A percentile compares a stretch with the other conserved stretches of the same genome.
These are phyloP conservation scores for Urophycis tenuis DNA, from an alignment of 2,797 vertebrate genomes.

Conservation along the genomic window DNA sequence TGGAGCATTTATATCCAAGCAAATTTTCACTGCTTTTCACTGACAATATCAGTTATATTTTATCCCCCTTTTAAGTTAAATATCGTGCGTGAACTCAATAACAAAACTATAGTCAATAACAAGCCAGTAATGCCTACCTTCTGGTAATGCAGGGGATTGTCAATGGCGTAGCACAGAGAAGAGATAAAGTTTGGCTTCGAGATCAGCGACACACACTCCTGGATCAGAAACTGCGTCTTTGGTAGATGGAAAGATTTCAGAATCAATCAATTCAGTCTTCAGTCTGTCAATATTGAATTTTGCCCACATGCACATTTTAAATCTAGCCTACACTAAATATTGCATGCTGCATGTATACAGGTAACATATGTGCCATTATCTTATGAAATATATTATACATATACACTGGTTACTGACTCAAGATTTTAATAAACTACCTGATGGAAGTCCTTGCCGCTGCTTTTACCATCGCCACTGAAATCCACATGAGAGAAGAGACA, in stretches of 20 bases:
- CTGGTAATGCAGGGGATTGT: conserved; percentile 99
- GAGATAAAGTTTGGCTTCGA: conserved; percentile 99
- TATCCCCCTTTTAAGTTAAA: neutral
- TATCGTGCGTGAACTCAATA: neutral
- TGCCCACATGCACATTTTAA: neutral
- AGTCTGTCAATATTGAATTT: neutral
- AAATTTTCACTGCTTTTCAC: neutral
- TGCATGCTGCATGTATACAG: neutral
- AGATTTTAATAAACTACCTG: conserved; percentile 75
- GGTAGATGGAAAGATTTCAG: conserved; percentile 52
- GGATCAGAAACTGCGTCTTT: conserved; percentile 99
- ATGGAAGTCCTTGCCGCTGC: conserved; percentile 99
- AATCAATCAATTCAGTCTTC: conserved; percentile 24
- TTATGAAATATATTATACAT: neutral
- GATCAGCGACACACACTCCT: conserved; percentile 98
- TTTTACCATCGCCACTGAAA: conserved; percentile 99
- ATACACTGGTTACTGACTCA: neutral
- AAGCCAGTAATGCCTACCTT: conserved; percentile 75
- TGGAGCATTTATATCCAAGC: neutral
- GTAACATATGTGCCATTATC: neutral
- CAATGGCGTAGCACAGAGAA: conserved; percentile 97
- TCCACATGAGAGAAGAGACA: conserved; percentile 99
- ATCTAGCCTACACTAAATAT: neutral
- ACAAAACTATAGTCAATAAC: neutral
- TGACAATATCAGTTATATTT: neutral